A percentile compares a stretch with the other conserved stretches of the same genome.
phyloP scores from a whole-genome alignment of 2,888 invertebrate species.

The Drosophila vallismaia region DNA sequence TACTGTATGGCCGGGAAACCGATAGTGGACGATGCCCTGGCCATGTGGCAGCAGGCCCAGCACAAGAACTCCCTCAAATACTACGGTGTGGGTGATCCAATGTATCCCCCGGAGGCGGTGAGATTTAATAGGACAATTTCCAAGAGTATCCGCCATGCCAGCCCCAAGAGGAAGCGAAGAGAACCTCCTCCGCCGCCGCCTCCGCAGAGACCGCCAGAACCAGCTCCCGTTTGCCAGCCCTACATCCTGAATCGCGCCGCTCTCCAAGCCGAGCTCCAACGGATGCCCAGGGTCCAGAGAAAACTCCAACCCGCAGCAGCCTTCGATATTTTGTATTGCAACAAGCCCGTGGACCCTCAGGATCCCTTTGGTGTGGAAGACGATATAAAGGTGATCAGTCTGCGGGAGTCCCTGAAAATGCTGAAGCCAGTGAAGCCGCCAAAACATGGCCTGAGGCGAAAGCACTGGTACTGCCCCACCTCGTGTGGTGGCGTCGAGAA shows the following conservation, averaged over 20 bases:
- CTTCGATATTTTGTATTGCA: constrained; percentile 20
- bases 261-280: constrained; percentile 24
- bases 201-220: neutral
- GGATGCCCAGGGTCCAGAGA: constrained; percentile 42
- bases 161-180: neutral
- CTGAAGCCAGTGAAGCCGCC: neutral
- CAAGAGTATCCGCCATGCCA: constrained; percentile 27
- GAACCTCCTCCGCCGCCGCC: neutral
- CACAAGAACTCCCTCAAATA: constrained; percentile 41
- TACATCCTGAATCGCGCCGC: constrained; percentile 41
- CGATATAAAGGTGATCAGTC: neutral
- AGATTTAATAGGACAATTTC: constrained; percentile 36
- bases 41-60: constrained; percentile 50
- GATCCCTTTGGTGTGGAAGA: constrained; percentile 13
- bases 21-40: constrained; percentile 39
- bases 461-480: constrained; percentile 42
- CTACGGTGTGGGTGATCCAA: constrained; percentile 46
- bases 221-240: neutral
- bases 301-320: constrained; percentile 28
- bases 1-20: constrained; percentile 18
- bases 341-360: neutral
- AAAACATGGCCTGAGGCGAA: constrained; percentile 26
- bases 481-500: constrained; percentile 32
- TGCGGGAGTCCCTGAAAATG: constrained; percentile 29
- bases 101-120: constrained; percentile 3